Base-by-base conservation (phyloP, 2,113 vertebrate genomes). In the Rhadina sibilatrix region DNA sequence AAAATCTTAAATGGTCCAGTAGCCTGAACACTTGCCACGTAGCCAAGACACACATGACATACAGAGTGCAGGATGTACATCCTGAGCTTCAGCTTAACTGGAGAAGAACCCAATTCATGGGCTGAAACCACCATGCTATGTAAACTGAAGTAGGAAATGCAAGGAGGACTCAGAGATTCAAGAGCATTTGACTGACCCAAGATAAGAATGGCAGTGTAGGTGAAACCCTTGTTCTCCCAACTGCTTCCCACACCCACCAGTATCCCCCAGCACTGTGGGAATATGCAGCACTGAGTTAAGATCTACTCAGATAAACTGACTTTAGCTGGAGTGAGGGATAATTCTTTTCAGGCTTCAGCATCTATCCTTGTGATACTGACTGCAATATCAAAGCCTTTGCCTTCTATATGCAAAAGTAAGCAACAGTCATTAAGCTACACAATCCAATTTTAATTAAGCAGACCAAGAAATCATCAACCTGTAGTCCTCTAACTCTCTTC, bases 21-120 rank as follows among this genome's bases (percentile, higher is more conserved):
- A 35, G 59, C 35, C 23, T 47, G 57, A 68, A n/a, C 18, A 11
- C 21, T n/a, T 72, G 19, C 30, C 59, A 72, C 5, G 0, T 4
- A 87, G 50, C 49, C 63, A 70, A 40, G 31, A 20, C 21, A 53
- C 7, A 9, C 11, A 0, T 9, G 31, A n/a, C 2, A 0, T 12
- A 42, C 60, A 53, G 14, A 19, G 30, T 23, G 49, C 15, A 46
- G 25, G 23, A 38, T 6, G 4, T 6, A 42, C 0, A 0, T 8
- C 64, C 31, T 21, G 44, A 37, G 33, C 22, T 42, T 83, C 15
- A 56, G 38, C 20, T 88, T 79, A 42, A 40, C 17, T 46, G 31
- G 9, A 69, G 17, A 56, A 42, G 3, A 15, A 35, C 6, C 4
- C 20, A 35, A 33, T 20, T 60, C 31, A 49, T 8, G 24, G 17